These are phyloP conservation scores for Solea senegalensis DNA, from an alignment of 2,113 vertebrate species.

Conservation along the genomic window DNA sequence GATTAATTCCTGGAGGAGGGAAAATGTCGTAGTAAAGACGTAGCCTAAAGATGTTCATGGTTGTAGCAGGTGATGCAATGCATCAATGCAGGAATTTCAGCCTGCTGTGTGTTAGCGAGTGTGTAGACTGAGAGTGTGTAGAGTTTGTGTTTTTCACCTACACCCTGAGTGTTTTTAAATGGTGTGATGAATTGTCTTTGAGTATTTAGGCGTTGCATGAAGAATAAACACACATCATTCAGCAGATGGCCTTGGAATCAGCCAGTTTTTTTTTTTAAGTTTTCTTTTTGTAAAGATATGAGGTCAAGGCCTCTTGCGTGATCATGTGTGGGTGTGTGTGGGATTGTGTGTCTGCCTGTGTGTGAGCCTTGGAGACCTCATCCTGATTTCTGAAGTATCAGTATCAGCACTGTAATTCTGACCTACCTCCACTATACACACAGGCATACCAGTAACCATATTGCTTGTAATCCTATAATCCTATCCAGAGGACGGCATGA, in stretches of 20 bases:
- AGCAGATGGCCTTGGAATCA: conserved; percentile 55
- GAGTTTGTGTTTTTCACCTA: conserved; percentile 54
- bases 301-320: conserved; percentile 29
- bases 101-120: conserved; percentile 11
- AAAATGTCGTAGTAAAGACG: too few relatives aligned
- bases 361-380: conserved; percentile 1
- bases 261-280: conserved; percentile 25
- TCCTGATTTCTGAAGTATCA: conserved; percentile 7
- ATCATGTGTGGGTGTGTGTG: conserved; percentile 12
- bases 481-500: conserved; percentile 70
- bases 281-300: too few relatives aligned
- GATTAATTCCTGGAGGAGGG: too few relatives aligned
- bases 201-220: conserved; percentile 69
- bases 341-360: conserved; percentile 8
- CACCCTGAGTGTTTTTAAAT: conserved; percentile 58
- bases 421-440: conserved; percentile 5
- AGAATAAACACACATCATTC: conserved; percentile 70
- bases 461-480: conserved; percentile 32
- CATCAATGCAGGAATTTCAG: conserved; percentile 3
- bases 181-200: conserved; percentile 54
- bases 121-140: conserved; percentile 53
- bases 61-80: not conserved
- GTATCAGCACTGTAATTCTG: conserved; percentile 2
- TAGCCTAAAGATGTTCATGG: not conserved
- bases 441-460: not conserved